Evolutionary conservation across 92 coral and sea anemone species (phyloP), one percentile per base, ranked within the genome.

Genomic region (Diadumene lineata): DNA sequence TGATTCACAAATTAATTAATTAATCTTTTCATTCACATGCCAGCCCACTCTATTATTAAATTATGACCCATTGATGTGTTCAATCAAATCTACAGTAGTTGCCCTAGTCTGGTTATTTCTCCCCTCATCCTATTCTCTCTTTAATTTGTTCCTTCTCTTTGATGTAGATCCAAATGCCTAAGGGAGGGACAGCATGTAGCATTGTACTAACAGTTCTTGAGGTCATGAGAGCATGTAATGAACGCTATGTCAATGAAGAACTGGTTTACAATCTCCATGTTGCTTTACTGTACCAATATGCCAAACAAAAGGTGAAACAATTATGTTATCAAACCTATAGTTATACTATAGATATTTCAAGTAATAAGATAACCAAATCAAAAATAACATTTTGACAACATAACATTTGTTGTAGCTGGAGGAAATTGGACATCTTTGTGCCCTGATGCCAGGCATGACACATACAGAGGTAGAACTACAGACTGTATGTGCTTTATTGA

Each of bases 221-320:
- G 64, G 83, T 94, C 44, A 69, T 94, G 60, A 82, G 89, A 46
- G 90, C 97, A 15, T 90, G 96, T 38, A 70, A 75, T 67, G 56
- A 80, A 11, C 78, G 82, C 56, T 80, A 80, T 46, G 72, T 75
- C 33, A 76, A 90, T 24, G 93, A 88, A 44, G 86, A 81, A n/a
- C 79, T 91, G 56, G 78, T 78, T 2, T 94, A 78, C 82, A 94
- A 87, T 70, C 81, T 91, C 0, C 97, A 94, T 51, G 85, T 92
- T 34, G 97, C 98, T 32, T 89, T 85, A 34, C 89, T 94, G 22
- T 91, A 91, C 74, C 97, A 94, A 86, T 92, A 94, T 75, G 98
- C 98, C 26, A 85, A 84, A 27, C 84, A 94, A 55, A 94, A 94
- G 93, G 98, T 94, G 62, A 29, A 21, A 31, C 22, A 24, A 15